Conservation (phyloP, 2,113 vertebrate genomes). For the Phycodurus eques region DNA sequence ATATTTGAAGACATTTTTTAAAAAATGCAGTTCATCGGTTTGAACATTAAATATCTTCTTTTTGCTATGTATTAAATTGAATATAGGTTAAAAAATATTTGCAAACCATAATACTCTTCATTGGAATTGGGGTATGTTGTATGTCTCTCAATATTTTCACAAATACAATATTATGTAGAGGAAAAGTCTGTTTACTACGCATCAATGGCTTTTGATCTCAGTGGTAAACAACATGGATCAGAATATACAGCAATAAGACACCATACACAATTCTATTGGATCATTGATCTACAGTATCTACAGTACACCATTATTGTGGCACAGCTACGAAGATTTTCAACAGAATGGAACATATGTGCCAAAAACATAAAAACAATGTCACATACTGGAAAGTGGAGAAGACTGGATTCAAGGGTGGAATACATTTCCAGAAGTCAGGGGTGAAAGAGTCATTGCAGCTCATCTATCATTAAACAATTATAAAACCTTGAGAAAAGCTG, state of each 20-base stretch:
- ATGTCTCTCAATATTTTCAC: no score
- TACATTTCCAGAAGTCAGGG: slow-evolving; percentile 36
- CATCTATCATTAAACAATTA: slow-evolving; percentile 69
- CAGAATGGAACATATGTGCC: neutral
- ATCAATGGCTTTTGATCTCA: no score
- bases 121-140: no score
- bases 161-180: no score
- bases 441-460: slow-evolving; percentile 53
- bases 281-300: neutral
- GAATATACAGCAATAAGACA: neutral
- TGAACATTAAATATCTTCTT: no score
- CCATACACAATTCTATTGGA: neutral
- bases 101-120: no score
- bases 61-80: no score
- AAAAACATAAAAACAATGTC: neutral
- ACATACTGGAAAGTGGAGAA: neutral
- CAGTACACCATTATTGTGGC: neutral
- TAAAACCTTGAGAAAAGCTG: slow-evolving; percentile 62
- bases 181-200: no score
- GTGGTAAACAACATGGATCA: neutral
- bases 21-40: no score
- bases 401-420: slow-evolving; percentile 14
- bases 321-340: neutral
- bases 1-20: no score
- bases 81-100: no score